phyloP scores from a whole-genome alignment of 2,888 invertebrate species.

The Yponomeuta evonymella region DNA sequence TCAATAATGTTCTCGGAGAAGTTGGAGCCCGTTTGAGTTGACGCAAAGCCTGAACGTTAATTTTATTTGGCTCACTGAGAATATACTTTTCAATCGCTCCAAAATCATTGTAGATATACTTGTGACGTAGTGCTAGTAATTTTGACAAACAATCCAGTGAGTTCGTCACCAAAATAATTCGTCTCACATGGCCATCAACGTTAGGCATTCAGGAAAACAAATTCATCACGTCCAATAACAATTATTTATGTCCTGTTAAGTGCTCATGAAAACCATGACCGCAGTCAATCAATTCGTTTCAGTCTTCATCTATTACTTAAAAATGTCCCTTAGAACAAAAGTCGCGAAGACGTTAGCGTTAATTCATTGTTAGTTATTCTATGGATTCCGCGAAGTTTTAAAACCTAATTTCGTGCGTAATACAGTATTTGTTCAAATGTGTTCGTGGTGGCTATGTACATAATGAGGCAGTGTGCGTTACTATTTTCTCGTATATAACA shows the following conservation, averaged over 20 bases:
- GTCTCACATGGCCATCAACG: not conserved
- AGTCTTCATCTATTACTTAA: not conserved
- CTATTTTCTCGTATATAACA: not conserved
- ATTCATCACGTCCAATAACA: not conserved
- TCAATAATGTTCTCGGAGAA: no score
- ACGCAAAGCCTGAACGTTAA: no score
- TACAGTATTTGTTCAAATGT: slow-evolving; percentile 21
- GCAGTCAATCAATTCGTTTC: not conserved
- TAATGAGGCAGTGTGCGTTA: not conserved
- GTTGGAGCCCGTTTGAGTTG: no score
- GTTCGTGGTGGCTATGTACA: not conserved
- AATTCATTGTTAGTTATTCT: not conserved
- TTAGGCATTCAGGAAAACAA: not conserved
- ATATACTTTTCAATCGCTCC: no score
- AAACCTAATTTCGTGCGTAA: slow-evolving; percentile 21
- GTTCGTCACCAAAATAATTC: not conserved
- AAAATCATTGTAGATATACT: no score
- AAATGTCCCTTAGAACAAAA: not conserved
- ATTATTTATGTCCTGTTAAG: not conserved
- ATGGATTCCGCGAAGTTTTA: not conserved
- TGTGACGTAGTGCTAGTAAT: no score
- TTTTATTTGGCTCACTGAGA: no score
- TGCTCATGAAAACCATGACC: not conserved
- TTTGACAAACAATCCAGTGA: not conserved
- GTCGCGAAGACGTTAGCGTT: not conserved